Conservation (phyloP, 1,140 invertebrate species). For the Carcinoscorpius rotundicauda region DNA sequence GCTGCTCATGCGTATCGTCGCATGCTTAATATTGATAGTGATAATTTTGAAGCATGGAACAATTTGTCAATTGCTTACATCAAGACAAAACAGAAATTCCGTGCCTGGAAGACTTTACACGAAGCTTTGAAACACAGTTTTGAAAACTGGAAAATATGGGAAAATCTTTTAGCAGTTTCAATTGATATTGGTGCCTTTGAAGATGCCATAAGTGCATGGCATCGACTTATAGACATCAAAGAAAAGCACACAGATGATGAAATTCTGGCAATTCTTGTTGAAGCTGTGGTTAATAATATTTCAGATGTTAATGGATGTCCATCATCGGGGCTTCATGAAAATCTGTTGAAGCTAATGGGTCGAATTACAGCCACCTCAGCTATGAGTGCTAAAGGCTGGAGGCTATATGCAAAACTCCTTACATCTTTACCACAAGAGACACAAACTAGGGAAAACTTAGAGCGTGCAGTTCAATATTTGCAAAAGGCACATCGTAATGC, state of each 20-base stretch:
- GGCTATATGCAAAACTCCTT: conserved; percentile 54
- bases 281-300: conserved; percentile 51
- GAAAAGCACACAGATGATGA: conserved; percentile 61
- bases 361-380: conserved; percentile 52
- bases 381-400: conserved; percentile 60
- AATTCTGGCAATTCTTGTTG: conserved; percentile 59
- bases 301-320: conserved; percentile 43
- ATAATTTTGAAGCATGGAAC: conserved; percentile 93
- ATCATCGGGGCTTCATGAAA: conserved; percentile 39
- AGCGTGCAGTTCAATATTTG: conserved; percentile 42
- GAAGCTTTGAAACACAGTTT: conserved; percentile 88
- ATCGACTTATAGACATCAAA: conserved; percentile 69
- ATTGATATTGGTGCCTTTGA: conserved; percentile 46
- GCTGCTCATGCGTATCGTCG: conserved; percentile 71
- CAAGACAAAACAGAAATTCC: conserved; percentile 66
- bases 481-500: conserved; percentile 40
- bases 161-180: conserved; percentile 77
- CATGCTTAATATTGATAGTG: conserved; percentile 73
- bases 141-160: conserved; percentile 95
- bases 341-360: conserved; percentile 62
- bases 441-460: conserved; percentile 28
- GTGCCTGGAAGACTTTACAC: conserved; percentile 66
- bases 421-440: conserved; percentile 14
- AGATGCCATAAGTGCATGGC: conserved; percentile 64
- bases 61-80: conserved; percentile 89